Conservation (phyloP, 1,140 invertebrate genomes). For the Lucilia cuprina region DNA sequence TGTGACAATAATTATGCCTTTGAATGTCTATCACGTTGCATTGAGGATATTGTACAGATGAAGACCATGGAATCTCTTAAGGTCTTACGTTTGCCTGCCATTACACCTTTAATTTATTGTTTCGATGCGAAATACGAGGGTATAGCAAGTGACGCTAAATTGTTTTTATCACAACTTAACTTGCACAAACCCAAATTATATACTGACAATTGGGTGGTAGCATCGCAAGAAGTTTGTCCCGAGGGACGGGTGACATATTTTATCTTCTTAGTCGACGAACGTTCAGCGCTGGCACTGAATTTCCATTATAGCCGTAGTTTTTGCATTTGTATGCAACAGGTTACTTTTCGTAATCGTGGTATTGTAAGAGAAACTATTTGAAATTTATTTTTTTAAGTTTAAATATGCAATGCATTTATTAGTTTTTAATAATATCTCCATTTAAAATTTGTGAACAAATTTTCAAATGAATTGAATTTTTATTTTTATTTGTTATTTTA, state of each 20-base stretch:
- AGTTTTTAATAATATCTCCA: too few species aligned
- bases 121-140: constrained; percentile 32
- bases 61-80: neutral
- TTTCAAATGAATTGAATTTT: too few species aligned
- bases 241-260: constrained; percentile 8
- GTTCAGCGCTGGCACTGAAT: constrained; percentile 31
- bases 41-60: neutral
- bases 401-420: too few species aligned
- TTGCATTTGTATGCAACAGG: constrained; percentile 29
- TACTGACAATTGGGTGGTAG: constrained; percentile 34
- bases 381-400: neutral
- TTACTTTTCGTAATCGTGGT: constrained; percentile 34
- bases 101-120: constrained; percentile 19
- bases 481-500: too few species aligned
- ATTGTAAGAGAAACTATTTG: neutral
- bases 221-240: constrained; percentile 15
- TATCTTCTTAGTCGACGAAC: constrained; percentile 36
- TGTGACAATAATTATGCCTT: constrained; percentile 35
- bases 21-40: constrained; percentile 19
- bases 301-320: constrained; percentile 25
- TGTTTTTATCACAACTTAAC: constrained; percentile 24
- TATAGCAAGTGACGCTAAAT: constrained; percentile 3
- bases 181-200: constrained; percentile 29
- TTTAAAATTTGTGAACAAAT: too few species aligned
- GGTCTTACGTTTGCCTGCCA: neutral